A percentile compares a stretch with the other conserved stretches of the same genome.
Conservation (phyloP, 2,888 invertebrate genomes). For the Capitulum mitella region DNA sequence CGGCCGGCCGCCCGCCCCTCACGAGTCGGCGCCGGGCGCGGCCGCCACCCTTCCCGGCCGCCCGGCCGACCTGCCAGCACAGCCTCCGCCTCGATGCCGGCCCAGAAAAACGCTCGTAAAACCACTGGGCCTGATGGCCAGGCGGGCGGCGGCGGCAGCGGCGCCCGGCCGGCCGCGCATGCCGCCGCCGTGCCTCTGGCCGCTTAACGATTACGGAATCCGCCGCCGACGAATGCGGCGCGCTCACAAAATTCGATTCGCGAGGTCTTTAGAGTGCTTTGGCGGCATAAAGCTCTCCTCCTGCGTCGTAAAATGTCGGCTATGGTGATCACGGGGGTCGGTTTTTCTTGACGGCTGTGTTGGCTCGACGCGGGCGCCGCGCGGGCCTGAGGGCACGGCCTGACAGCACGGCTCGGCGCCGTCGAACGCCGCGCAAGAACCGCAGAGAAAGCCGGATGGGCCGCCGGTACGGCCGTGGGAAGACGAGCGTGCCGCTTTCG, state of each 20-base stretch:
- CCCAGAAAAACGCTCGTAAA: background rate
- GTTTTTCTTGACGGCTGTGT: background rate
- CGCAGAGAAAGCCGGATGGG: background rate
- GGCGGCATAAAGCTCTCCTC: constrained; percentile 6
- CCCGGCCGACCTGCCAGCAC: too few relatives aligned
- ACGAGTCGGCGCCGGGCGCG: background rate
- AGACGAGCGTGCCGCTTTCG: background rate
- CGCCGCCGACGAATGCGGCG: background rate
- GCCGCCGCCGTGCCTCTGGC: background rate
- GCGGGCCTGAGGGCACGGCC: too few relatives aligned
- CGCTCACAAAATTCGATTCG: background rate
- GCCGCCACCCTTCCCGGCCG: too few relatives aligned
- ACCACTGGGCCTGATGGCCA: too few relatives aligned
- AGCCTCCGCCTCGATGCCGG: too few relatives aligned
- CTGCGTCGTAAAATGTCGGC: background rate
- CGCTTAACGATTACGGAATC: background rate
- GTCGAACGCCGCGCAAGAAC: too few relatives aligned
- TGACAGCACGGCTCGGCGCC: too few relatives aligned
- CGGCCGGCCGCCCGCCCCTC: background rate
- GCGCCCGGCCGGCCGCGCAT: too few relatives aligned
- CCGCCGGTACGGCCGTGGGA: background rate
- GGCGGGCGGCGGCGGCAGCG: too few relatives aligned
- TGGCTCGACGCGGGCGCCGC: too few relatives aligned
- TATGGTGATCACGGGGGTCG: background rate
- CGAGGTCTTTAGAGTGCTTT: constrained; percentile 1